These are phyloP conservation scores for Drosophila macrospina DNA, from an alignment of 2,888 invertebrate species.

Conservation along the genomic window DNA sequence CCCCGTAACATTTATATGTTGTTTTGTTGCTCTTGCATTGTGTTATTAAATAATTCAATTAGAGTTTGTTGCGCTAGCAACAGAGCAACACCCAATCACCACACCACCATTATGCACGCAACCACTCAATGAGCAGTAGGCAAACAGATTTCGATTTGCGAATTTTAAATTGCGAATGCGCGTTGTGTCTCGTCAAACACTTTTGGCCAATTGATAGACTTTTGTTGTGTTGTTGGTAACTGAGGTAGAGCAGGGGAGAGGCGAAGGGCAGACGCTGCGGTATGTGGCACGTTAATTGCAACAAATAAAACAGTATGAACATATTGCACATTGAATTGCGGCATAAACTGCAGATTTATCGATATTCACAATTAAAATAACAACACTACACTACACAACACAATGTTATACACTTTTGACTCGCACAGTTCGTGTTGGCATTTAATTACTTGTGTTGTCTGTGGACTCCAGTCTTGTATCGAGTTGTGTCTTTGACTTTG, in stretches of 20 bases:
- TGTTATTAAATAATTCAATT: constrained; percentile 69
- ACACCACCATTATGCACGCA: constrained; percentile 3
- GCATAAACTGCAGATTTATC: constrained; percentile 15
- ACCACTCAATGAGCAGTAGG: constrained; percentile 4
- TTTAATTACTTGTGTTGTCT: constrained; percentile 38
- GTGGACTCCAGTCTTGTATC: constrained; percentile 5
- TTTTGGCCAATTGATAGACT: constrained; percentile 17
- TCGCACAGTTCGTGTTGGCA: constrained; percentile 42
- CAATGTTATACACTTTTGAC: constrained; percentile 11
- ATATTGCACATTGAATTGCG: neutral
- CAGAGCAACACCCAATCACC: constrained; percentile 12
- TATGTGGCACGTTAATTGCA: constrained; percentile 14
- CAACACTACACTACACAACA: constrained; percentile 16
- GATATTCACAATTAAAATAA: constrained; percentile 4
- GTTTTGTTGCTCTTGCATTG: constrained; percentile 46
- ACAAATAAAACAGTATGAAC: neutral
- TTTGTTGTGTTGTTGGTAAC: neutral
- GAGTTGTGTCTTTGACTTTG: constrained; percentile 42
- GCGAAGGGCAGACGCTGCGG: neutral
- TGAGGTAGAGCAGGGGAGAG: neutral
- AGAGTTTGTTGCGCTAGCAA: constrained; percentile 69
- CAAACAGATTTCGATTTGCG: constrained; percentile 10
- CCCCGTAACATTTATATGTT: constrained; percentile 46
- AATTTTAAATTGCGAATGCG: constrained; percentile 25
- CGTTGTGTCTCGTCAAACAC: constrained; percentile 13